Base-by-base conservation (phyloP, 2,797 vertebrate species). In the Alauda arvensis region DNA sequence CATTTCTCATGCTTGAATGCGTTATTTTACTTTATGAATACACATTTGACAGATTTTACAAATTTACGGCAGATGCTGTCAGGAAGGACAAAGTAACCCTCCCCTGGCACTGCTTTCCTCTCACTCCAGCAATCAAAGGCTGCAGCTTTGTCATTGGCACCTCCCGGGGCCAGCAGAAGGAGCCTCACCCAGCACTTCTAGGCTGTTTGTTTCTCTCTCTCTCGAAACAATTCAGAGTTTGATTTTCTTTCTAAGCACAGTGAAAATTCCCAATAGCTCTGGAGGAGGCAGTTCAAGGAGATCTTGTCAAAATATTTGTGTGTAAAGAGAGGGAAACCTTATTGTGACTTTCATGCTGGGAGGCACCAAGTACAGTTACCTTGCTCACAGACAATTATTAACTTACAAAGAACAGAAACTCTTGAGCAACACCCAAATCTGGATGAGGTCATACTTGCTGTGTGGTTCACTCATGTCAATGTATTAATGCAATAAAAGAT, bases 281-380 rank as follows among this genome's bases (percentile, higher is more conserved):
- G 28, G 62, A 77, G 56, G 24, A 77, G 56, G 45, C 63, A 45
- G 82, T 42, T 66, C 49, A 66, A 72, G 80, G 68, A 74, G 78
- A 82, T 75, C 69, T 77, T 80, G 89, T 93, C 93, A 94, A 93
- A 96, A 93, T 61, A 85, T 18, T 79, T 55, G 48, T 12, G 62
- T 29, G 21, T 49, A 23, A 62, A 75, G 59, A 61, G 80, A 88
- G 49, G 8, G 51, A 92, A 91, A 93, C 59, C 63, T 70, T 83
- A 68, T 89, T 87, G 75, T 10, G 61, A 57, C 45, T 93, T 93
- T 85, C 74, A 16, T 28, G 43, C 78, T 55, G 46, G 0, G 8
- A 90, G 62, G 60, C 62, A 78, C 55, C 49, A 51, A 69, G 57
- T 17, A 33, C 2, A 2, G 66, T 63, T 90, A 65, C 74, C 60